Evolutionary conservation across 2,113 vertebrate genomes (phyloP).

Genomic region (Alethe diademata): DNA sequence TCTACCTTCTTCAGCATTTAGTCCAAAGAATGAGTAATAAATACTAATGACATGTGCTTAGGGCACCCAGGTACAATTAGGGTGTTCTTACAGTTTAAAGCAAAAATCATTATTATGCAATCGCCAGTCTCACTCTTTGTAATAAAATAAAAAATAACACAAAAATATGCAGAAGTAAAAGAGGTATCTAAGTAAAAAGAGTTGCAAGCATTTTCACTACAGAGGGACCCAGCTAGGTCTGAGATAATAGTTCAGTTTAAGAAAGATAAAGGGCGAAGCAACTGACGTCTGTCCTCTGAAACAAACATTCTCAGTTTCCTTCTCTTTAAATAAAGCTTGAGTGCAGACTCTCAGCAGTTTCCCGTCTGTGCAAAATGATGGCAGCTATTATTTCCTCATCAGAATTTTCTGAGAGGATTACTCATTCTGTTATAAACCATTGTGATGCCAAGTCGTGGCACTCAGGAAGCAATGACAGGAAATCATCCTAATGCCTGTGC

Average conservation of each 20-base stretch:
- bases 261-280: not conserved
- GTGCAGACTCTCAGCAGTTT: not conserved
- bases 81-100: not conserved
- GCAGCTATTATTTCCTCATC: not conserved
- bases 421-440: not conserved
- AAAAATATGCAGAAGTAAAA: not conserved
- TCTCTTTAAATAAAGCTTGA: not conserved
- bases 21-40: not conserved
- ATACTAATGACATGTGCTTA: not conserved
- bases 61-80: accelerated
- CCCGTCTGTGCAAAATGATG: not conserved
- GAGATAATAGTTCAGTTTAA: not conserved
- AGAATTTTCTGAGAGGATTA: not conserved
- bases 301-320: not conserved
- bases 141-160: not conserved
- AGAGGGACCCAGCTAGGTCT: not conserved
- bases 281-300: not conserved
- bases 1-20: not conserved
- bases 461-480: not conserved
- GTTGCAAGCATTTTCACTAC: not conserved
- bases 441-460: not conserved
- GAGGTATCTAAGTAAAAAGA: not conserved
- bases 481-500: not conserved
- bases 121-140: not conserved
- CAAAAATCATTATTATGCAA: not conserved